These are phyloP conservation scores for Pantherophis guttatus DNA, from an alignment of 2,113 vertebrate species.

Conservation along the genomic window DNA sequence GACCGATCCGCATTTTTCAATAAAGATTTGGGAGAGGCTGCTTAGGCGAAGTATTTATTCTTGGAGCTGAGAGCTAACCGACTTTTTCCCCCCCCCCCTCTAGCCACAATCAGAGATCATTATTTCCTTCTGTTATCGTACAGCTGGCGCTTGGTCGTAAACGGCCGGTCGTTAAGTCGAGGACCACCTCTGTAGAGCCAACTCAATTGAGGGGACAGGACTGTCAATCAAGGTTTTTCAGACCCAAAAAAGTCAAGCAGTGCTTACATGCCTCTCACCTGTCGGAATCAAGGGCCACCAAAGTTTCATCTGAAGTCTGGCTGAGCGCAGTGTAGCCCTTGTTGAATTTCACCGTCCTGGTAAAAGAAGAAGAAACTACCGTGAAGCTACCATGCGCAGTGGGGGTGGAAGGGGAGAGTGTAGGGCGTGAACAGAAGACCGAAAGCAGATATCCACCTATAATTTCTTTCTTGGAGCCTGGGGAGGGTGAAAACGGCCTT, in stretches of 20 bases:
- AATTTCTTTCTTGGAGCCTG: no score
- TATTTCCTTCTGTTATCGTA: not conserved
- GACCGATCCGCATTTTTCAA: not conserved
- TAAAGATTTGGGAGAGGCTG: not conserved
- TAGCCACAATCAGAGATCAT: not conserved
- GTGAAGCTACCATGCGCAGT: no score
- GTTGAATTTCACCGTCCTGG: conserved; percentile 86
- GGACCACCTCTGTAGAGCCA: not conserved
- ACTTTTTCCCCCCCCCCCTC: no score
- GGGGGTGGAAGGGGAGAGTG: not conserved
- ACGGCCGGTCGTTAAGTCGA: no score
- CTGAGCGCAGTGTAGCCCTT: conserved; percentile 89
- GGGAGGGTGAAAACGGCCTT: no score
- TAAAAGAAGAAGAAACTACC: not conserved
- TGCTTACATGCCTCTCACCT: conserved; percentile 72
- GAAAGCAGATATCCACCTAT: not conserved
- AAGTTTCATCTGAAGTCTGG: conserved; percentile 84
- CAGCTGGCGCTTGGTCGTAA: not conserved
- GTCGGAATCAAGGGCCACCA: conserved; percentile 89
- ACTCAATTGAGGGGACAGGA: not conserved
- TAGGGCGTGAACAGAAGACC: not conserved
- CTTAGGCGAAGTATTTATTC: not conserved
- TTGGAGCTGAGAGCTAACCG: not conserved
- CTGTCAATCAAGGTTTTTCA: no score
- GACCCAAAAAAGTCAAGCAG: not conserved